Base-by-base conservation (phyloP, 2,797 vertebrate species). In the Paguma larvata region DNA sequence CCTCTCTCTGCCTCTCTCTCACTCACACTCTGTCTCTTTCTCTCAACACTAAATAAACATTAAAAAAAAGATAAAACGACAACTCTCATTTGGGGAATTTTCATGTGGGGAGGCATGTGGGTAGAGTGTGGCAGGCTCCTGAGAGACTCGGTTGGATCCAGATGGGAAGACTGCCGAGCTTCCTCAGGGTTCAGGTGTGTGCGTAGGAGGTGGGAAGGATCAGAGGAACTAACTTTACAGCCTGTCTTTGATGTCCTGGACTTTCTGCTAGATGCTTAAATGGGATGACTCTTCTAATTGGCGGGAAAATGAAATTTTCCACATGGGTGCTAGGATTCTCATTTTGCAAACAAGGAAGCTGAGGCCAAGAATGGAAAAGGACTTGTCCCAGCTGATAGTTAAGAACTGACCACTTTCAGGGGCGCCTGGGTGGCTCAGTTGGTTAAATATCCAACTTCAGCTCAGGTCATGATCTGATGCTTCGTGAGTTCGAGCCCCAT, bases 291-390 rank as follows among this genome's bases (percentile, higher is more conserved):
- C 41, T 72, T 56, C 62, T 46, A 70, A 87, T 79, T 16, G 32
- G 12, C 30, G 67, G 51, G 65, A 79, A 87, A 79, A 84, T 51
- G 32, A 70, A 51, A 59, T 41, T 77, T 68, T 82, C 41, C 53
- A 78, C 6, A 1, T 25, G 73, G 44, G 63, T 63, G 38, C 32
- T 72, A 16, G 21, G 59, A 53, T 53, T 92, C 41, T 94, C 41
- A 46, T 92, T 85, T 41, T 62, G 63, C 65, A 89, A 85, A 86
- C 34, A 89, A 93, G 86, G 62, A 77, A 85, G 59, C 44, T 19
- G 56, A 75, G 65, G 41, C 34, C 70, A 59, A 92, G 44, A 65
- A 38, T 15, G 32, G 44, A 56, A 86, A 70, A 25, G 23, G 30
- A 72, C 62, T 70, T 21, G 32, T 10, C 44, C 68, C 11, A 27